Evolutionary conservation across 2,888 invertebrate genomes (phyloP), one percentile per base, ranked within the genome.

Genomic region (Tachina fera): DNA sequence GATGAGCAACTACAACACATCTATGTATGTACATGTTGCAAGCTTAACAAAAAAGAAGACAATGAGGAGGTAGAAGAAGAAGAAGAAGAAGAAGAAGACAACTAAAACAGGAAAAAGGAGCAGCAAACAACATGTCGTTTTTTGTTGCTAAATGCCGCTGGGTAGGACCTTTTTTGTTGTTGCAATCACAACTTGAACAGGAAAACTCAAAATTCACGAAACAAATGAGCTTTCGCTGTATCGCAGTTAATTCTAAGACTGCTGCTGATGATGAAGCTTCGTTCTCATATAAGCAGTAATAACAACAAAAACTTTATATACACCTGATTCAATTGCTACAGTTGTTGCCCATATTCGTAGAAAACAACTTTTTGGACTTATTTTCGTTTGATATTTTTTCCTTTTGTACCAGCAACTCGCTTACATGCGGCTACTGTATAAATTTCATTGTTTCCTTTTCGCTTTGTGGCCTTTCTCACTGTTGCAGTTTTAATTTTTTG

Each of bases 101-200:
- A 67, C n/a, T 61, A 22, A 81, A 86, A 86, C 86, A 86, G 83
- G 86, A 86, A 86, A 83, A 86, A 86, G 86, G 86, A 86, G 86
- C 86, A 86, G 86, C 86, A 63, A 75, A 78, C 72, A 71, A 72
- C 75, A 86, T 78, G 80, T 81, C 84, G 78, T 58, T 60, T 65
- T 31, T 68, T 68, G 72, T 65, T 79, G 56, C 58, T 49, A 41
- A 78, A 56, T 68, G 83, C 85, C 85, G 71, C 82, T 76, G 86
- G 87, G 87, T 81, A 87, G 87, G 87, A 87, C 86, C 86, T 87
- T 87, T 68, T 47, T 43, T 75, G 51, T 51, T 80, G 70, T 58
- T 71, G 43, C 47, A 77, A 70, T 79, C 75, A 70, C 49, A 68
- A 74, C 60, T 60, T 60, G 4, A 45, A n/a, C 43, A 39, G 13